Evolutionary conservation across 2,888 invertebrate species (phyloP).

Genomic region (Phorcus lineatus): DNA sequence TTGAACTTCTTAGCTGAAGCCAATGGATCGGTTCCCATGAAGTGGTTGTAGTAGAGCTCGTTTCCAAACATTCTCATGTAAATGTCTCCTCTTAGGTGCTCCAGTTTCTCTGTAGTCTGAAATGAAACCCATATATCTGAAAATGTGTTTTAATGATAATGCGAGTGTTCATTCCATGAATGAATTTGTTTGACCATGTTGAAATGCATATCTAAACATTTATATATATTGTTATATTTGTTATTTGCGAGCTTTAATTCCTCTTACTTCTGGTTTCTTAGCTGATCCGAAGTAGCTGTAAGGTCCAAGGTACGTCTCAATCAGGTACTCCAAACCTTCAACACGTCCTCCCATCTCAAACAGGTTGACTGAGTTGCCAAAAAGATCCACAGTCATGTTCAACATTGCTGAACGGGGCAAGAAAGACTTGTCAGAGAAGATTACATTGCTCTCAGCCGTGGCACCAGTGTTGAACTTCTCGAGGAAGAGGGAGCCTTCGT

Average conservation of each 20-base stretch:
- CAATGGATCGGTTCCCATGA: constrained; percentile 74
- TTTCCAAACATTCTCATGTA: constrained; percentile 93
- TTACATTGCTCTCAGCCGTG: constrained; percentile 71
- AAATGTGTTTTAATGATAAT: background rate
- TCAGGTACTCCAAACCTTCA: constrained; percentile 90
- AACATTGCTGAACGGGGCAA: constrained; percentile 72
- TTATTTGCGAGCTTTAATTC: background rate
- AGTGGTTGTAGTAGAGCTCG: constrained; percentile 79
- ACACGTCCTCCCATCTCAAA: constrained; percentile 87
- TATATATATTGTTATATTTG: too few species aligned
- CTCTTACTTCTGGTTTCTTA: constrained; percentile 5
- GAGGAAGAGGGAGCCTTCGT: constrained; percentile 86
- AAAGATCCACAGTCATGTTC: constrained; percentile 75
- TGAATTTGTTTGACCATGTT: too few species aligned
- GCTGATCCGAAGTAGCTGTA: constrained; percentile 75
- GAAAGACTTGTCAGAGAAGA: constrained; percentile 73
- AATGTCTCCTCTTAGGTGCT: constrained; percentile 76
- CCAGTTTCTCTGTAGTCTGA: constrained; percentile 34
- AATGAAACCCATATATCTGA: background rate
- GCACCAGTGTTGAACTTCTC: constrained; percentile 85
- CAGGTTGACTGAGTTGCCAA: constrained; percentile 90
- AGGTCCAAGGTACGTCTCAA: constrained; percentile 89
- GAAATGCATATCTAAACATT: too few species aligned
- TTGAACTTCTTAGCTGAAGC: constrained; percentile 73
- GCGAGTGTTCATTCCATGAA: too few species aligned